These are phyloP conservation scores for Odocoileus hemionus DNA, from an alignment of 2,113 vertebrate species.

Conservation along the genomic window DNA sequence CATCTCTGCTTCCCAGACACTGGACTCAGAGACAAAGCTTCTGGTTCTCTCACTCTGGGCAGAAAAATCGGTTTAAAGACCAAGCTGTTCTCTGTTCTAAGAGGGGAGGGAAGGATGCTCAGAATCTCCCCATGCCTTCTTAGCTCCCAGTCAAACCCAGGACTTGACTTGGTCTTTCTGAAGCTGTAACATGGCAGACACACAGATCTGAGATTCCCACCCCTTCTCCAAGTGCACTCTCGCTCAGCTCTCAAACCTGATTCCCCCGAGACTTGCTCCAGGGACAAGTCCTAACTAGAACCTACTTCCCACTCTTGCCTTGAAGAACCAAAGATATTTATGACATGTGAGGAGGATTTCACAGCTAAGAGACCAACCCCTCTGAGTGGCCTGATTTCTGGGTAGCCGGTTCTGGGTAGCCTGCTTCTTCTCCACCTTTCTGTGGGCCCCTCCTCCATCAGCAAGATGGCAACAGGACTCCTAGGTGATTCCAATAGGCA, in stretches of 20 bases:
- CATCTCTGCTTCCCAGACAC: background rate
- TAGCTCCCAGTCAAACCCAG: background rate
- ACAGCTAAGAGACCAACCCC: background rate
- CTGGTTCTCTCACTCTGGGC: background rate
- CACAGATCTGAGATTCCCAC: fast-evolving
- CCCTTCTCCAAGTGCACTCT: fast-evolving
- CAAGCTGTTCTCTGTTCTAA: background rate
- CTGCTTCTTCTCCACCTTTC: background rate
- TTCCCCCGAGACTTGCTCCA: background rate
- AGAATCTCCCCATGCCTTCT: background rate
- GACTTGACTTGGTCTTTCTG: background rate
- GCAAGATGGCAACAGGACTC: background rate
- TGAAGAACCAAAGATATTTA: background rate
- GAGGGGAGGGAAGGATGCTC: background rate
- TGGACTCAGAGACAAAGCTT: background rate
- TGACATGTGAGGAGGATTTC: background rate
- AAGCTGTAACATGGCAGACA: background rate
- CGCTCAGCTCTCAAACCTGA: background rate
- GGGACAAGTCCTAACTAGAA: background rate
- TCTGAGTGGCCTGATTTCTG: background rate
- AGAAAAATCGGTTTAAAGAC: background rate
- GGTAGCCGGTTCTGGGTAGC: background rate
- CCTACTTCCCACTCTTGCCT: background rate
- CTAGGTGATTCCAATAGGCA: background rate
- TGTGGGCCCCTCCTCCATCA: background rate